Base-by-base conservation (phyloP, 30 jellyfish, hydroid and myxozoan genomes). In the Chironex yamaguchii region DNA sequence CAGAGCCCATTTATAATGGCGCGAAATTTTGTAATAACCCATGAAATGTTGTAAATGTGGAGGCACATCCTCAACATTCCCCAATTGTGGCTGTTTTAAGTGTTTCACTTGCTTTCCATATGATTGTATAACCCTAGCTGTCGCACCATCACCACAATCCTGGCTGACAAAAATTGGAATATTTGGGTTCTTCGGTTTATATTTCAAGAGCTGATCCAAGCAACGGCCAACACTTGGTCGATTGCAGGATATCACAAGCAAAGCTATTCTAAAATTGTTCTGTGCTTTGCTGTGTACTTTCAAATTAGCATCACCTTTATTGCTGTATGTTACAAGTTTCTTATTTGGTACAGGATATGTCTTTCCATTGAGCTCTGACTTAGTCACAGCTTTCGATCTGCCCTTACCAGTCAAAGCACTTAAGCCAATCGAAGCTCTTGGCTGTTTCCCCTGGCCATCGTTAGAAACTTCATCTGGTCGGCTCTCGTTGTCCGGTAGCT, bases 141-240 rank as follows among this genome's bases (percentile, higher is more conserved):
- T 95, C 36, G 91, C 83, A 24, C 36, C 64, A 86, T 95, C 88
- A 0, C 99, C 99, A 79, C 99, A 95, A 62, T 95, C 99, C 75
- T 95, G 99, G 50, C 99, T 95, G 13, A 95, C 99, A 34, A 95
- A 63, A n/a, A 95, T 88, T 26, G 97, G 97, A 28, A 95, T 71
- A 21, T 89, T 80, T 2, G 78, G 69, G 49, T 68, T 71, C 35
- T 63, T 32, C 3, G 99, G 99, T 49, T 89, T 95, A 27, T 74
- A 36, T 42, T 84, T 80, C 75, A 89, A 75, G 21, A 95, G 64
- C n/a, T 73, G 88, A 52, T 95, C 97, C 62, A 95, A 67, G 68
- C 99, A 95, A 21, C 97, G 91, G n/a, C 97, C 87, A 0, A 95
- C 99, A 21, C 90, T 58, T 4, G 97, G 97, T 13, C 99, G 91